Evolutionary conservation across 2,888 invertebrate genomes (phyloP), one percentile per base, ranked within the genome.

Genomic region (Lithophane semibrunnea): DNA sequence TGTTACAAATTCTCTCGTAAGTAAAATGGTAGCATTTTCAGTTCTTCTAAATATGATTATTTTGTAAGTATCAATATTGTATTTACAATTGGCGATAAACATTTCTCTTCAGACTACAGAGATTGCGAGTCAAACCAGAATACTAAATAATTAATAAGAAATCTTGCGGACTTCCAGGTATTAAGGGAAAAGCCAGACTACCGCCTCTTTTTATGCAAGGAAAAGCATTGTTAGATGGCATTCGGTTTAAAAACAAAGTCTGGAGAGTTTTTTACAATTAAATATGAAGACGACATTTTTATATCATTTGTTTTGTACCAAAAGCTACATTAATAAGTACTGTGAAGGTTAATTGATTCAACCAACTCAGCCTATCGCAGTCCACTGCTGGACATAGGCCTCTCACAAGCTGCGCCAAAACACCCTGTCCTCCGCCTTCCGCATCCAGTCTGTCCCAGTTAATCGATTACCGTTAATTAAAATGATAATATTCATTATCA

Each of bases 141-240:
- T 71, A 76, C 77, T 87, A 83, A 76, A 87, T 88, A 87, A 88
- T 87, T 80, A 80, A 85, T 83, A 74, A 67, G 7, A 76, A 87
- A 83, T 85, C 83, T 87, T 77, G 74, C 70, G 75, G 77, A 87
- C 74, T 73, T 37, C 37, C 63, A 29, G 77, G 67, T 75, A 75
- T 76, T 88, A 86, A 76, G 52, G 49, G 42, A 54, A 47, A 64
- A 82, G 73, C 69, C 73, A 80, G 80, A 75, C 85, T 73, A 66
- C 61, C 47, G 72, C n/a, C 73, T 68, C 65, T 85, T 82, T 75
- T 80, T 87, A 85, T 85, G 87, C 77, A 65, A 75, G 64, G 56
- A 77, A 86, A 69, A 72, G 56, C 82, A 70, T 79, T 83, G 79
- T 86, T 60, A 73, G 29, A 68, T 67, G 54, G 74, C 61, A 75